phyloP scores from a whole-genome alignment of 2,797 vertebrate genomes.

The Pseudotriccus pelzelni region DNA sequence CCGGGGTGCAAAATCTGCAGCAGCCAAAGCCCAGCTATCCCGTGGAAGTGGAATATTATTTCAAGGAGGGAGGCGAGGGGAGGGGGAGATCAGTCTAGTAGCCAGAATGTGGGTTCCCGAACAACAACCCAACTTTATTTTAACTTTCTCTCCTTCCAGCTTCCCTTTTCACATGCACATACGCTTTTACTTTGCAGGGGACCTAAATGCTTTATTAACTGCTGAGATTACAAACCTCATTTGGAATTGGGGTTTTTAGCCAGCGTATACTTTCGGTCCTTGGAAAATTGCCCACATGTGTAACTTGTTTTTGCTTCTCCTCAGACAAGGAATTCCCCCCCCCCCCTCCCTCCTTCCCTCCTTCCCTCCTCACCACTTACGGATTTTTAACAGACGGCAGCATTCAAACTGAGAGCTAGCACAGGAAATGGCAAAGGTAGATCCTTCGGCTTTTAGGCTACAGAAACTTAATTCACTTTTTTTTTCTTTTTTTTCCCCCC shows the following conservation, averaged over 20 bases:
- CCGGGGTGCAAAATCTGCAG: neutral
- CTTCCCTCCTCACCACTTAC: neutral
- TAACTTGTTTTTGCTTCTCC: slow-evolving; percentile 57
- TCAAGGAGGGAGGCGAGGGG: neutral
- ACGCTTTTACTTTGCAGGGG: neutral
- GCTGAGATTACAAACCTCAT: slow-evolving; percentile 27
- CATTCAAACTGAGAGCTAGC: slow-evolving; percentile 20
- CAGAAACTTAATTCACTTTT: neutral
- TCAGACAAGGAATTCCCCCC: slow-evolving; percentile 33
- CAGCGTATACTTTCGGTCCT: neutral
- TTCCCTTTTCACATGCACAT: neutral
- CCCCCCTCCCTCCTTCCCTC: neutral
- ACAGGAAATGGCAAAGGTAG: slow-evolving; percentile 59
- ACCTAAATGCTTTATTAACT: neutral
- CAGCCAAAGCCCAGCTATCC: neutral
- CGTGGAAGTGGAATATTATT: neutral
- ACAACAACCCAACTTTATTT: neutral
- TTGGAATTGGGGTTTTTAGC: slow-evolving; percentile 5
- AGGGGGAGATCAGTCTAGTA: neutral
- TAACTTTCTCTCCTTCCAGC: neutral
- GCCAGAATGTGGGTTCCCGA: neutral
- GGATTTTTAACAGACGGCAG: slow-evolving; percentile 47
- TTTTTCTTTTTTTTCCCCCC: neutral
- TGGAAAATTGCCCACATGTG: slow-evolving; percentile 39
- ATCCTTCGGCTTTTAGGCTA: slow-evolving; percentile 2